A percentile compares a stretch with the other conserved stretches of the same genome.
Conservation (phyloP, 2,797 vertebrate species). For the Cichlasoma orientale region DNA sequence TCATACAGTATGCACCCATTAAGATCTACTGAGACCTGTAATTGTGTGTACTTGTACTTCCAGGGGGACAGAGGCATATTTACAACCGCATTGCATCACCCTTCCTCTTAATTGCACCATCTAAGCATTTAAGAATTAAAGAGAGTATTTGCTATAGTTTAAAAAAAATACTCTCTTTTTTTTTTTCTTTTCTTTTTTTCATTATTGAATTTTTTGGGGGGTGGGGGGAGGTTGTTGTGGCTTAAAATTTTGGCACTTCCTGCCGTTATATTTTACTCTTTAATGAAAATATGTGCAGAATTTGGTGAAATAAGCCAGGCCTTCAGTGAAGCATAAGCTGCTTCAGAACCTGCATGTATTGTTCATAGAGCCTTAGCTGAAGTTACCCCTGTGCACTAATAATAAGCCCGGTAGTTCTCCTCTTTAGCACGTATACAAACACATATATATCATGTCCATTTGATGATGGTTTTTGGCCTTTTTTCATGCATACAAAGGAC, state of each 20-base stretch:
- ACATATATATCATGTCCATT: not conserved
- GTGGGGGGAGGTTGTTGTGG: too few relatives aligned
- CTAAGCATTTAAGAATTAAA: not conserved
- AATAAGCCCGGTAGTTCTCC: not conserved
- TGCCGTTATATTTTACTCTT: not conserved
- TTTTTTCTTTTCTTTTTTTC: not conserved
- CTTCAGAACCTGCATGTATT: not conserved
- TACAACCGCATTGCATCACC: not conserved
- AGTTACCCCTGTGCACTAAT: not conserved
- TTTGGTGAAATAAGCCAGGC: not conserved
- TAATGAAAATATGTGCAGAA: too few relatives aligned
- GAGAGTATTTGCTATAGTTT: not conserved
- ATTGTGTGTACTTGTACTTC: too few relatives aligned
- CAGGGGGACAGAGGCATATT: not conserved
- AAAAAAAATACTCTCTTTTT: too few relatives aligned
- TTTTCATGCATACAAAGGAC: not conserved
- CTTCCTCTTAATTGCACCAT: not conserved
- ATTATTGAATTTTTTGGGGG: not conserved
- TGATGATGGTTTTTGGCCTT: not conserved
- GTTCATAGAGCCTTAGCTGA: not conserved
- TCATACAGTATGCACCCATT: too few relatives aligned
- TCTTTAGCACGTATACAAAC: not conserved
- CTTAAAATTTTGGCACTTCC: accelerated
- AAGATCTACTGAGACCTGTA: too few relatives aligned
- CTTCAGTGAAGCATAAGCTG: not conserved